Evolutionary conservation across 2,113 vertebrate species (phyloP).

Genomic region (Xenopus borealis): DNA sequence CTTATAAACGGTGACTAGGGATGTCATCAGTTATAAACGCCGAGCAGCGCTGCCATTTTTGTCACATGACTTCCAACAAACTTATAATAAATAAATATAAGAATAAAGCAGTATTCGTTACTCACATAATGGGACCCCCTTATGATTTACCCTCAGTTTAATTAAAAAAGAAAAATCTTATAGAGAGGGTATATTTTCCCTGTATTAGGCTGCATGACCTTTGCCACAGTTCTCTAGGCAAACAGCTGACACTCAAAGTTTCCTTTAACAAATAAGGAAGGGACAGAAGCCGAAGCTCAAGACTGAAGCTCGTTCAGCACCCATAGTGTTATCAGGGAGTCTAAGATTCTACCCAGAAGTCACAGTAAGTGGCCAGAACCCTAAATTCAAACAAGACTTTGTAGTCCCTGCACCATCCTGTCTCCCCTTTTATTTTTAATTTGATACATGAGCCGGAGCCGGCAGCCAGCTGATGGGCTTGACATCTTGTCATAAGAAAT

Average conservation of each 20-base stretch:
- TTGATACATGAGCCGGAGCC: constrained; percentile 58
- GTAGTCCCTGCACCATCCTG: constrained; percentile 46
- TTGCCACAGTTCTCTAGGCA: background rate
- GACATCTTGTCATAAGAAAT: constrained; percentile 31
- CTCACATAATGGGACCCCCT: too few species aligned
- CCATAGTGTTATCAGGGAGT: background rate
- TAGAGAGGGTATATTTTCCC: too few species aligned
- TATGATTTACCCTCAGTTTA: too few species aligned
- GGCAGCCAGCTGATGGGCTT: constrained; percentile 53
- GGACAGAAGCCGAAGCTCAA: background rate
- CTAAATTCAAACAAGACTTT: constrained; percentile 50
- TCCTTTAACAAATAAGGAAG: background rate
- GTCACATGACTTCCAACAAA: too few species aligned
- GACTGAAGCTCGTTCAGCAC: background rate
- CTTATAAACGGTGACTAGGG: too few species aligned
- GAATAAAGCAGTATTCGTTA: too few species aligned
- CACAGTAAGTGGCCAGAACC: constrained; percentile 68
- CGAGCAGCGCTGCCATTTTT: too few species aligned
- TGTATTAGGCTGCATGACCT: too few species aligned
- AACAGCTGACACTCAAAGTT: background rate
- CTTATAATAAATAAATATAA: too few species aligned
- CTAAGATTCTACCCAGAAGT: constrained; percentile 46
- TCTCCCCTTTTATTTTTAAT: too few species aligned
- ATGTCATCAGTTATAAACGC: too few species aligned
- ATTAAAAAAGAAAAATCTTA: too few species aligned